These are phyloP conservation scores for Caerostris darwini DNA, from an alignment of 1,140 invertebrate species.

Conservation along the genomic window DNA sequence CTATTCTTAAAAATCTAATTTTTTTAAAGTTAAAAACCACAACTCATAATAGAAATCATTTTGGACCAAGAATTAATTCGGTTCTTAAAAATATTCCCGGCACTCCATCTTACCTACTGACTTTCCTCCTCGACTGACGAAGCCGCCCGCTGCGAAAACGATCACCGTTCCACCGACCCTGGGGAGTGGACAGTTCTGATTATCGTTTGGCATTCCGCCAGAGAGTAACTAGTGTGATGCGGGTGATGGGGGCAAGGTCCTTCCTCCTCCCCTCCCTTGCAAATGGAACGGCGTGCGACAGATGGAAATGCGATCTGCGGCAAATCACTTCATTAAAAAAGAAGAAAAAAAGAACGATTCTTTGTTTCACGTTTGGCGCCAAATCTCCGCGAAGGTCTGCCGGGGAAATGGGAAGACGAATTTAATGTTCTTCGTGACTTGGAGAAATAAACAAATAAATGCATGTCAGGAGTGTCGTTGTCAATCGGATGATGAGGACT, in stretches of 20 bases:
- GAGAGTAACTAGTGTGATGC: background rate
- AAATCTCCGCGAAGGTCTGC: background rate
- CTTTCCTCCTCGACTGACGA: background rate
- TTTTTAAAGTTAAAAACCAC: too few species aligned
- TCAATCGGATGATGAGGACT: background rate
- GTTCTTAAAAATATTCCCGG: too few species aligned
- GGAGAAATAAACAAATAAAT: background rate
- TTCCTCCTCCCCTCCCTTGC: background rate
- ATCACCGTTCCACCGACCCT: background rate
- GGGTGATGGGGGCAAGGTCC: background rate
- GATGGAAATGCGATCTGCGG: constrained; percentile 16
- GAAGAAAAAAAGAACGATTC: background rate
- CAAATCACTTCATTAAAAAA: background rate
- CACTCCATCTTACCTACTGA: too few species aligned
- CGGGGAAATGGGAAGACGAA: background rate
- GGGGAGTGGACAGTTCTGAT: constrained; percentile 22
- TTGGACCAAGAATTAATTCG: too few species aligned
- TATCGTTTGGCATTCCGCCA: constrained; percentile 25
- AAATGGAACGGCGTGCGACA: background rate
- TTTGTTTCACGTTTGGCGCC: background rate
- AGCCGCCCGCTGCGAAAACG: background rate
- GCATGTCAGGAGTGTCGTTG: background rate
- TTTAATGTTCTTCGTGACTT: background rate
- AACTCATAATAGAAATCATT: too few species aligned
- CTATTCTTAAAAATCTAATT: too few species aligned